Evolutionary conservation across 1,140 invertebrate genomes (phyloP), one percentile per base, ranked within the genome.

Genomic region (Meloidogyne chitwoodi): DNA sequence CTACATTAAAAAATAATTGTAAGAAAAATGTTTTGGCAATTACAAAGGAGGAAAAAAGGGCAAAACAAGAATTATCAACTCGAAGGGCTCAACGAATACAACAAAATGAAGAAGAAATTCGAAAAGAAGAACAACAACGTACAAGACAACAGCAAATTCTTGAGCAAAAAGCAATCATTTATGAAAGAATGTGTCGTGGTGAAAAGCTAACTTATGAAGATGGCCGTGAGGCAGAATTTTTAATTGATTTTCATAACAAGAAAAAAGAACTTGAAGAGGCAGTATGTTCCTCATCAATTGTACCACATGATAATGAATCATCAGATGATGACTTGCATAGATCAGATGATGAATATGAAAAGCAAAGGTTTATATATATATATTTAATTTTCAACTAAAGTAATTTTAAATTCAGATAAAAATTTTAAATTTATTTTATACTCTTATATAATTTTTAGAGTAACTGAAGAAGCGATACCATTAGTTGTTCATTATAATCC

Each of bases 401-500:
- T 27, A 27, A 34, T 29, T 29, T 16, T 66, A 3, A 34, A 34
- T 27, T 2, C 64, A n/a, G 14, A 16, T 69, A 14, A 31, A 61
- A 27, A 24, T n/a, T 27, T n/a, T n/a, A n/a, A n/a, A n/a, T n/a
- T n/a, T n/a, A n/a, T n/a, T n/a, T n/a, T n/a, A n/a, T n/a, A n/a
- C n/a, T n/a, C n/a, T n/a, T n/a, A n/a, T n/a, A n/a, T n/a, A n/a
- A 29, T 29, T 31, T 26, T 73, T 64, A 27, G 24, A 31, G 19
- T 8, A 61, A 73, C n/a, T 3, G n/a, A 72, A 8, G 34, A 24
- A 31, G 24, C 69, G n/a, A 38, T 19, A 2, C 77, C 81, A 26
- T 65, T 81, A 10, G 31, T 81, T 56, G 77, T 80, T 22, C 81
- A 81, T 41, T 81, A 81, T 48, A 78, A 81, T 71, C 73, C 48